Conservation (phyloP, 92 coral and sea anemone species). For the Zoanthus sansibaricus region DNA sequence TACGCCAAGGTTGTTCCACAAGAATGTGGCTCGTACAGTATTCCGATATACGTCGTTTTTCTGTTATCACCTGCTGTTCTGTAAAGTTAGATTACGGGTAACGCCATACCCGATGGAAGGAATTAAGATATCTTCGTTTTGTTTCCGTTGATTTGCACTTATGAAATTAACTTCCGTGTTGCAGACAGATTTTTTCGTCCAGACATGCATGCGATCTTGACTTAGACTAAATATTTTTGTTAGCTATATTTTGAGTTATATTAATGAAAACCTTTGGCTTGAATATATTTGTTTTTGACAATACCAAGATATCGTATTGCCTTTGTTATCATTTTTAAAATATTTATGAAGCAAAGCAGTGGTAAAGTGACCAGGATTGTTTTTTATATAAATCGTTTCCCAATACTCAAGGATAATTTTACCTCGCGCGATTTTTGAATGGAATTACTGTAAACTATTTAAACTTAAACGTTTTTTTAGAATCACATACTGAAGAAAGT, state of each 20-base stretch:
- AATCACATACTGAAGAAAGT: too few relatives aligned
- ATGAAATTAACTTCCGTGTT: background rate
- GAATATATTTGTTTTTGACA: background rate
- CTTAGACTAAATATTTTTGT: background rate
- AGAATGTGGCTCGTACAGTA: background rate
- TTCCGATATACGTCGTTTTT: background rate
- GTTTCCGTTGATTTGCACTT: background rate
- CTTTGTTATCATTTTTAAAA: background rate
- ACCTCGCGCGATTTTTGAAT: background rate
- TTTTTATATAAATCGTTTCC: background rate
- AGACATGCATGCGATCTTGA: background rate
- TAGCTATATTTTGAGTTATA: background rate
- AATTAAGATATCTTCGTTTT: background rate
- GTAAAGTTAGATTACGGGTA: background rate
- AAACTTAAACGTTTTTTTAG: too few relatives aligned
- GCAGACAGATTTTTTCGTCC: background rate
- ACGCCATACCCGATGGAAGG: background rate
- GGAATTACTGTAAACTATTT: background rate
- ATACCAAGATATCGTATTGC: background rate
- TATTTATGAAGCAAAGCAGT: background rate
- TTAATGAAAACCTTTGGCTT: background rate
- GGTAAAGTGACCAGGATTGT: background rate
- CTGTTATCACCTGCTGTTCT: background rate
- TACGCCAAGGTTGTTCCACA: background rate
- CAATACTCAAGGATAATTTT: background rate